These are phyloP conservation scores for Glaucidium brasilianum DNA, from an alignment of 2,113 vertebrate species.

Conservation along the genomic window DNA sequence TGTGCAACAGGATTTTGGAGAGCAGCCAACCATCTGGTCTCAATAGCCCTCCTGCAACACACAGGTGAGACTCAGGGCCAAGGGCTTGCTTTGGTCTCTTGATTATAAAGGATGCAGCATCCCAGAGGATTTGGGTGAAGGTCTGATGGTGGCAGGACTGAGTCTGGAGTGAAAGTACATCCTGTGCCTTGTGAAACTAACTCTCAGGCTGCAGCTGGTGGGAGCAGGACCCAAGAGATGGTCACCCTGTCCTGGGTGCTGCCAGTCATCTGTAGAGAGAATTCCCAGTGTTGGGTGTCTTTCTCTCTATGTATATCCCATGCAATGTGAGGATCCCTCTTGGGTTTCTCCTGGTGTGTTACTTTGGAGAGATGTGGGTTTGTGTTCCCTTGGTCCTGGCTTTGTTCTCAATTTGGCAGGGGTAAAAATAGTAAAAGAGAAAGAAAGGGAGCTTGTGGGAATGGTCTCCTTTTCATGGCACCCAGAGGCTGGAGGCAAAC, in stretches of 20 bases:
- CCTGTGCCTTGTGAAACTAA: neutral
- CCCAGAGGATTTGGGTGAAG: neutral
- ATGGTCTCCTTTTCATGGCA: neutral
- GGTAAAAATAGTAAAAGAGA: constrained; percentile 36
- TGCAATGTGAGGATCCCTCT: neutral
- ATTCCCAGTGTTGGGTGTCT: fast-evolving
- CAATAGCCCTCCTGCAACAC: neutral
- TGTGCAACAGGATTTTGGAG: neutral
- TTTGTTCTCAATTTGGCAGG: neutral
- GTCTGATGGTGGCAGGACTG: neutral
- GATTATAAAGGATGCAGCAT: neutral
- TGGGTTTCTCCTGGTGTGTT: neutral
- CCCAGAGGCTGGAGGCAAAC: neutral
- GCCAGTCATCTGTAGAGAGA: neutral
- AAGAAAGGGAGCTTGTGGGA: neutral
- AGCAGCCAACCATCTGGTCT: neutral
- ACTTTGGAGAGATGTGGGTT: neutral
- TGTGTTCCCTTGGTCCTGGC: constrained; percentile 56
- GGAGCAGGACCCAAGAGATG: neutral
- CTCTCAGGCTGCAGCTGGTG: neutral
- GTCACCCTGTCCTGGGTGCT: neutral
- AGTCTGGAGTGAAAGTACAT: neutral
- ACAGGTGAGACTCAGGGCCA: neutral
- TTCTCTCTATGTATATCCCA: neutral
- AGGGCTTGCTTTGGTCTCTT: neutral